These are phyloP conservation scores for Atrina japonica DNA, from an alignment of 2,888 invertebrate genomes.

Conservation along the genomic window DNA sequence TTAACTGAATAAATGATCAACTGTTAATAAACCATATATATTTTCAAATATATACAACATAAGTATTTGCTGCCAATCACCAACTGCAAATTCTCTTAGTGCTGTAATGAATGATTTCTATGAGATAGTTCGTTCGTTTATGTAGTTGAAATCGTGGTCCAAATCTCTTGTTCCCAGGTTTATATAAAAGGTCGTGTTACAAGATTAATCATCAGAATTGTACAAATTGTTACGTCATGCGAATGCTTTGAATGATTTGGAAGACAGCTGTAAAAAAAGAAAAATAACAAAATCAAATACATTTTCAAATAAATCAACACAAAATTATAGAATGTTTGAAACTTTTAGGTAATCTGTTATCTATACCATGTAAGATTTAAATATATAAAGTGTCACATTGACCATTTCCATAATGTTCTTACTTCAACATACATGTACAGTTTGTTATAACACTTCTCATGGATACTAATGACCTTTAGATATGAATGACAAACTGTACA, in stretches of 20 bases:
- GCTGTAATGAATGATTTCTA: too few relatives aligned
- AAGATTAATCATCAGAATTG: background rate
- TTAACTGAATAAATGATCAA: too few relatives aligned
- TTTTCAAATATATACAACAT: too few relatives aligned
- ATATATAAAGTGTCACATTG: conserved; percentile 10
- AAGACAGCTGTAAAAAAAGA: conserved; percentile 88
- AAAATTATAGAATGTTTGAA: too few relatives aligned
- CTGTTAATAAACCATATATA: too few relatives aligned
- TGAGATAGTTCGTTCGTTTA: background rate
- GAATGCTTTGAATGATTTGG: conserved; percentile 92
- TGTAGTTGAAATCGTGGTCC: conserved; percentile 33
- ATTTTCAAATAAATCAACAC: too few relatives aligned
- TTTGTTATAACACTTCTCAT: background rate
- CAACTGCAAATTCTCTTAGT: too few relatives aligned
- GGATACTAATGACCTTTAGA: background rate
- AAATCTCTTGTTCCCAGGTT: conserved; percentile 34
- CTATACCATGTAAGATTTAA: background rate
- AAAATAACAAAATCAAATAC: conserved; percentile 12
- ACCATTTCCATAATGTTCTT: too few relatives aligned
- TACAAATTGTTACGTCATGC: conserved; percentile 81
- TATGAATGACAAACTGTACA: conserved; percentile 6
- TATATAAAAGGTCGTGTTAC: conserved; percentile 2
- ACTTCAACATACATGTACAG: too few relatives aligned
- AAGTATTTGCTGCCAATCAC: too few relatives aligned
- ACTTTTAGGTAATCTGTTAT: too few relatives aligned